Percentiles rank a stretch among this genome's conserved stretches.
Conservation (phyloP, 2,113 vertebrate species). For the Chionomys nivalis region DNA sequence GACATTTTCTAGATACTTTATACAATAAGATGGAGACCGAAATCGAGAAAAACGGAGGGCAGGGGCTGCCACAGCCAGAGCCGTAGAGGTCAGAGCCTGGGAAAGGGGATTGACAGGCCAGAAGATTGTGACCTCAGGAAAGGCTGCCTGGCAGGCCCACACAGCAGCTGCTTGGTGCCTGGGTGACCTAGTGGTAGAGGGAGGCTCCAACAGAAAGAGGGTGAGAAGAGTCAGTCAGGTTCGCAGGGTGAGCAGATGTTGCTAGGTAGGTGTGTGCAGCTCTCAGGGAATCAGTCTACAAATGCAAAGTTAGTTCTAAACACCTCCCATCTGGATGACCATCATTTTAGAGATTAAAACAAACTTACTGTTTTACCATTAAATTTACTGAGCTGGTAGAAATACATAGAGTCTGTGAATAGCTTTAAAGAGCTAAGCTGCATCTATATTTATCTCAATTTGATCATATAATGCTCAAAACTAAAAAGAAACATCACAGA, state of each 20-base stretch:
- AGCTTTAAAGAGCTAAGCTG: background rate
- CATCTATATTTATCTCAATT: background rate
- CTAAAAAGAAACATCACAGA: background rate
- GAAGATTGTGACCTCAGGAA: background rate
- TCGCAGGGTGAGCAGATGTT: background rate
- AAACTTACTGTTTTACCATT: background rate
- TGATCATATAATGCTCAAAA: slow-evolving; percentile 16
- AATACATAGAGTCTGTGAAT: background rate
- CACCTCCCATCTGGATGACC: background rate
- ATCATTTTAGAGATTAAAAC: background rate
- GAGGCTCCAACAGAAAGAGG: background rate
- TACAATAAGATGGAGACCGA: background rate
- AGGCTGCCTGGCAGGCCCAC: background rate
- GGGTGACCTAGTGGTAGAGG: background rate
- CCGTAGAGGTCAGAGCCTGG: background rate
- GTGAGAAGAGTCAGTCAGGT: background rate
- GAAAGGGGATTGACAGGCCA: background rate
- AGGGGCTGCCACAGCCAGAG: background rate
- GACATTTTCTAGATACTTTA: background rate
- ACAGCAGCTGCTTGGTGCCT: background rate
- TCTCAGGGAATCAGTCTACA: background rate
- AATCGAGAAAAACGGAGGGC: background rate
- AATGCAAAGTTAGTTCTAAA: background rate
- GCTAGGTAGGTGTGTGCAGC: background rate
- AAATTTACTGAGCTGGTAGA: background rate